phyloP scores from a whole-genome alignment of 2,888 invertebrate genomes.

The Vandiemenella viatica region DNA sequence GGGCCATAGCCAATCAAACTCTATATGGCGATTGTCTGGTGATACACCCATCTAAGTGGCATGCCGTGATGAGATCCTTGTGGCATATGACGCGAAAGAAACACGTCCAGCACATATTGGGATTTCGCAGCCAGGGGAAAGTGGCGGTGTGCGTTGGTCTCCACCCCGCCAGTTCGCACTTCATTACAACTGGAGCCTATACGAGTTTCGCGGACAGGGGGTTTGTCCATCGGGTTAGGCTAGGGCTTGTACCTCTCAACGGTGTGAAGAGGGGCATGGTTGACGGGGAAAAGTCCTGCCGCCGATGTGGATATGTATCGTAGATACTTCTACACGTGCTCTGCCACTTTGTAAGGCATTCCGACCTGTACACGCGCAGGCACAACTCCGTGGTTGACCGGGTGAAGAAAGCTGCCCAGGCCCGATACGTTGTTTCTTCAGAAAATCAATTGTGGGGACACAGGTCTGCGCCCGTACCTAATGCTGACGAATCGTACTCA shows the following conservation, averaged over 20 bases:
- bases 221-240: not conserved
- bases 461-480: not conserved
- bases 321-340: not conserved
- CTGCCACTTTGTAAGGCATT: not conserved
- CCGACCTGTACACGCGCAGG: not conserved
- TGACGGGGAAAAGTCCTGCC: not conserved
- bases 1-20: too few relatives aligned
- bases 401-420: not conserved
- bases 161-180: not conserved
- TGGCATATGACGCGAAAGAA: too few relatives aligned
- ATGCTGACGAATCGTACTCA: not conserved
- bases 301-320: not conserved
- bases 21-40: too few relatives aligned
- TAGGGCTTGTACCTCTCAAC: not conserved
- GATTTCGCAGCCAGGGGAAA: not conserved
- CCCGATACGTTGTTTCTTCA: not conserved
- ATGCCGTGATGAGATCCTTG: too few relatives aligned
- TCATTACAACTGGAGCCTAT: not conserved
- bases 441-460: not conserved
- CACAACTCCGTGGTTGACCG: not conserved
- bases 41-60: too few relatives aligned
- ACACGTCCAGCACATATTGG: too few relatives aligned
- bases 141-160: not conserved
- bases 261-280: not conserved
- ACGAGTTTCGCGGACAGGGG: not conserved